Percentiles rank a stretch among this genome's conserved stretches.
phyloP scores from a whole-genome alignment of 2,888 invertebrate species.

The Nomada goodeniana region DNA sequence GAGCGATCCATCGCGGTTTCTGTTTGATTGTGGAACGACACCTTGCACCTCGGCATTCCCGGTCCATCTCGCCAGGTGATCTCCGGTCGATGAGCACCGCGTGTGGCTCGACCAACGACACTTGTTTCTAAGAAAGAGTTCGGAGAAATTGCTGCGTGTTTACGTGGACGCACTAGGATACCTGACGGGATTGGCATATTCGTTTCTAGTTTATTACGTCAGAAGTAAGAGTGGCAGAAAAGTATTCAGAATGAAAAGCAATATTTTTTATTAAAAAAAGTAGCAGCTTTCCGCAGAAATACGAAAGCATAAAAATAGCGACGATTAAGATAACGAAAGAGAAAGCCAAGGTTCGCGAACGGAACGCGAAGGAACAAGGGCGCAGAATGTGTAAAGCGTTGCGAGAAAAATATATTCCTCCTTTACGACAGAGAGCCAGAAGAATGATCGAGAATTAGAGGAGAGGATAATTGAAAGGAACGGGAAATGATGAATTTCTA shows the following conservation, averaged over 20 bases:
- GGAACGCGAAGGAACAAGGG: too few species aligned
- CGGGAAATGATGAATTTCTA: too few species aligned
- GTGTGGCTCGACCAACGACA: background rate
- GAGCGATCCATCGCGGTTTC: slow-evolving; percentile 19
- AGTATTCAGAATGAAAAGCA: too few species aligned
- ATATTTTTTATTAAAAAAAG: too few species aligned
- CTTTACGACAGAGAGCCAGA: too few species aligned
- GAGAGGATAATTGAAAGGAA: background rate
- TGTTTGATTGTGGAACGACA: slow-evolving; percentile 16
- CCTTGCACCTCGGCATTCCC: background rate
- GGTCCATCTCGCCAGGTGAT: background rate
- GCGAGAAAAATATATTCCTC: too few species aligned
- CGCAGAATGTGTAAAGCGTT: too few species aligned
- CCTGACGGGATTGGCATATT: background rate
- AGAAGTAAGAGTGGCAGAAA: background rate
- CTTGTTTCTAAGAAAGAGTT: background rate
- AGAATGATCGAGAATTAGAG: background rate
- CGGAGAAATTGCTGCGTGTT: background rate
- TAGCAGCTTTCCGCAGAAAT: too few species aligned
- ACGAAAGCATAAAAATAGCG: too few species aligned
- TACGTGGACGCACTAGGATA: background rate
- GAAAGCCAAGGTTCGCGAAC: too few species aligned
- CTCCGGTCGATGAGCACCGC: background rate
- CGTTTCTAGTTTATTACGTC: background rate
- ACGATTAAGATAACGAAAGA: too few species aligned